phyloP scores from a whole-genome alignment of 2,888 invertebrate species.

The Cerastis rubricosa region DNA sequence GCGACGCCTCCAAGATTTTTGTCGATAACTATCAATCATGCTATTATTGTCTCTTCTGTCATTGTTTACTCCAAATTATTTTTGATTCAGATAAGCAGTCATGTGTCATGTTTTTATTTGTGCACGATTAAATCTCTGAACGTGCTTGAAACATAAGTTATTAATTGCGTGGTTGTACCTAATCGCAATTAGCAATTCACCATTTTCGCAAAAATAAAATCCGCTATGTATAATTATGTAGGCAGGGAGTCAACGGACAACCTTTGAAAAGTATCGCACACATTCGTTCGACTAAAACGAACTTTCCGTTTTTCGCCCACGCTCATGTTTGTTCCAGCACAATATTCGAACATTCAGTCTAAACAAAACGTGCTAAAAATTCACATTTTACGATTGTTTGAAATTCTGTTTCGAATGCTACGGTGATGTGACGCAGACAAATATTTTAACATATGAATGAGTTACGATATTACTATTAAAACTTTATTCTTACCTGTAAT shows the following conservation, averaged over 20 bases:
- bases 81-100: conserved; percentile 17
- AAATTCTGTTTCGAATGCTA: conserved; percentile 62
- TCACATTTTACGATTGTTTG: conserved; percentile 71
- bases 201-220: not conserved
- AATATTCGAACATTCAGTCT: conserved; percentile 43
- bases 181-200: conserved; percentile 21
- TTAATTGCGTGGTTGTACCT: conserved; percentile 8
- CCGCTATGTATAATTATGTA: conserved; percentile 3
- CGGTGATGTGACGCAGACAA: conserved; percentile 65
- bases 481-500: conserved; percentile 1
- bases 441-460: conserved; percentile 52
- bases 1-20: conserved; percentile 13
- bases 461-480: conserved; percentile 35
- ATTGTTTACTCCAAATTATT: conserved; percentile 52
- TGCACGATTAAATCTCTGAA: conserved; percentile 26
- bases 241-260: not conserved
- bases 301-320: conserved; percentile 39
- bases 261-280: conserved; percentile 21
- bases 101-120: conserved; percentile 27
- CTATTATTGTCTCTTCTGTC: conserved; percentile 9
- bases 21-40: conserved; percentile 11
- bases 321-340: conserved; percentile 30
- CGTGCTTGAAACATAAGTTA: conserved; percentile 12
- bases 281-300: conserved; percentile 26
- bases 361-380: conserved; percentile 70